These are phyloP conservation scores for Botrylloides violaceus DNA, from an alignment of 23 tunicate species.

Conservation along the genomic window DNA sequence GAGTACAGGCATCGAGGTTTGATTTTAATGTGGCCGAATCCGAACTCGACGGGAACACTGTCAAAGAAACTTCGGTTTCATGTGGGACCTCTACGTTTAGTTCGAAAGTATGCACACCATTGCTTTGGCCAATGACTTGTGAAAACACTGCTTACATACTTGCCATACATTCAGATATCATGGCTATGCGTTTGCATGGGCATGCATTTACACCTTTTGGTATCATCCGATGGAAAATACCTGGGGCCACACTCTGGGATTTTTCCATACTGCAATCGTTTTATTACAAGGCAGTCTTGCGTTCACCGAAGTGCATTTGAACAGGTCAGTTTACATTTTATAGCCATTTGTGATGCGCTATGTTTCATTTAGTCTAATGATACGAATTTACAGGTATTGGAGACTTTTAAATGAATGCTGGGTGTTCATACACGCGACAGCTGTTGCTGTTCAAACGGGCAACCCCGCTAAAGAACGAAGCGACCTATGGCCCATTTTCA, in stretches of 20 bases:
- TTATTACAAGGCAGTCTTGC: conserved; percentile 95
- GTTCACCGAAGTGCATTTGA: conserved; percentile 81
- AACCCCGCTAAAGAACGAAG: conserved; percentile 35
- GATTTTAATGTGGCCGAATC: conserved; percentile 96
- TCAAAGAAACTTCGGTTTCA: conserved; percentile 56
- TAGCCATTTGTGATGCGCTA: not conserved
- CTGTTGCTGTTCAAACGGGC: conserved; percentile 77
- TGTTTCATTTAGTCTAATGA: not conserved
- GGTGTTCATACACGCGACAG: conserved; percentile 79
- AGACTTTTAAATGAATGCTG: conserved; percentile 80
- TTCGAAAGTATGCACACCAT: conserved; percentile 88
- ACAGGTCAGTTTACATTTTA: conserved; percentile 49
- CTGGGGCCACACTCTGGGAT: conserved; percentile 88
- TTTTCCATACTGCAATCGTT: conserved; percentile 93
- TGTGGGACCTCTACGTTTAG: conserved; percentile 60
- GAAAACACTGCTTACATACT: no score
- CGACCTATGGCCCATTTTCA: conserved; percentile 63
- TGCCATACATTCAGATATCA: conserved; percentile 97
- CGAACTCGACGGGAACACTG: conserved; percentile 56
- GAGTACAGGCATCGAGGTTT: conserved; percentile 92
- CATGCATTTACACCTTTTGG: conserved; percentile 95
- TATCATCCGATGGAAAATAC: conserved; percentile 99
- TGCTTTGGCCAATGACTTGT: no score
- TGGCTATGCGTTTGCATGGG: conserved; percentile 94
- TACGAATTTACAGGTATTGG: conserved; percentile 55